A percentile compares a stretch with the other conserved stretches of the same genome.
Conservation (phyloP, 1,140 invertebrate species). For the Pachyrhynchus sulphureomaculatus region DNA sequence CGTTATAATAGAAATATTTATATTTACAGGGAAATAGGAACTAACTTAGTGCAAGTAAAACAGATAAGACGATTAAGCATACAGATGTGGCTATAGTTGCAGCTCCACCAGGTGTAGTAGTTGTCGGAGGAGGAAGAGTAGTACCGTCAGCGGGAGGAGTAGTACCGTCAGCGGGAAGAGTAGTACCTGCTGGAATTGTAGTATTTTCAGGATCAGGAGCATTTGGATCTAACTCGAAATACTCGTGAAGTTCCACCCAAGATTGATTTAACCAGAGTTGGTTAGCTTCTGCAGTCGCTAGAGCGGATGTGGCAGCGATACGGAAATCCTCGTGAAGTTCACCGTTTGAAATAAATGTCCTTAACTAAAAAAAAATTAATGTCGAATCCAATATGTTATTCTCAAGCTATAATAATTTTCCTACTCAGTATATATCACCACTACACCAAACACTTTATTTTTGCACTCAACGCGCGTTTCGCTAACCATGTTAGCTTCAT, state of each 20-base stretch:
- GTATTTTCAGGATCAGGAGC: neutral
- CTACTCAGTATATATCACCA: too few species aligned
- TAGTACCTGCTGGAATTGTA: neutral
- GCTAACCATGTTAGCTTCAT: too few species aligned
- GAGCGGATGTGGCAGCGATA: conserved; percentile 9
- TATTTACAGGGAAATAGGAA: neutral
- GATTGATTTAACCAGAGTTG: conserved; percentile 12
- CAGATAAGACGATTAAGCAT: neutral
- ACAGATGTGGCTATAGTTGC: neutral
- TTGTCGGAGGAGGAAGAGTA: neutral
- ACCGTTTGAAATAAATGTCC: conserved; percentile 12
- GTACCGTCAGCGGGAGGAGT: neutral
- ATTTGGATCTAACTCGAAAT: conserved; percentile 2
- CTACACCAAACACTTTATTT: too few species aligned
- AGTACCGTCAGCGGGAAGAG: neutral
- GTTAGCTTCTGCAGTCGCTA: conserved; percentile 19
- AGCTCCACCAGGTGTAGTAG: neutral
- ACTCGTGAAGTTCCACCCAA: conserved; percentile 6
- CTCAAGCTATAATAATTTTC: neutral
- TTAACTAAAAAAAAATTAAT: conserved; percentile 17
- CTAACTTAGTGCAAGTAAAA: neutral
- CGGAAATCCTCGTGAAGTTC: conserved; percentile 17
- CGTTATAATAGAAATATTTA: neutral
- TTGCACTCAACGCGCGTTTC: neutral
- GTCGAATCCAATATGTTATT: neutral